Conservation (phyloP, 2,797 vertebrate genomes). For the Coreius guichenoti region DNA sequence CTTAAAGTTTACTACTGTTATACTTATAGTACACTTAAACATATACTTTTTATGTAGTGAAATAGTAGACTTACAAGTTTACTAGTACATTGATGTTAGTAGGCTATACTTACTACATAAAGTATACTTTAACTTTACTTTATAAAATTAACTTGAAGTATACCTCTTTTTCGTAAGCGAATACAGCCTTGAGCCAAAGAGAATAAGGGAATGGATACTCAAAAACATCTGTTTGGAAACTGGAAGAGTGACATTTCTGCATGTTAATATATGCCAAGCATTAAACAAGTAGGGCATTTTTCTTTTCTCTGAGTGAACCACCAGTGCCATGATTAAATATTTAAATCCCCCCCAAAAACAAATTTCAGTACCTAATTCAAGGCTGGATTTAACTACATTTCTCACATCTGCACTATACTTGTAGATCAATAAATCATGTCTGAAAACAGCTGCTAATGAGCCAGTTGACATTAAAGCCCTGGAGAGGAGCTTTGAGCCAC, state of each 20-base stretch:
- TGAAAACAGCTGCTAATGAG: constrained; percentile 80
- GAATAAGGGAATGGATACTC: not conserved
- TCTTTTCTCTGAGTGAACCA: not conserved
- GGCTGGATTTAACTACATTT: constrained; percentile 14
- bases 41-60: too few species aligned
- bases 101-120: too few species aligned
- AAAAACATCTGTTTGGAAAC: not conserved
- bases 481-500: constrained; percentile 69
- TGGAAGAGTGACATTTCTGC: not conserved
- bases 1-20: too few species aligned
- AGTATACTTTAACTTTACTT: too few species aligned
- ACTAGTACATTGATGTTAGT: too few species aligned
- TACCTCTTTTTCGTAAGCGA: too few species aligned
- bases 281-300: not conserved
- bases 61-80: too few species aligned
- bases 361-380: not conserved
- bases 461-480: constrained; percentile 79
- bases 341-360: not conserved
- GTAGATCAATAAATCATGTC: constrained; percentile 69
- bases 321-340: constrained; percentile 8
- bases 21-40: too few species aligned
- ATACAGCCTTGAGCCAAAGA: not conserved
- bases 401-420: constrained; percentile 32
- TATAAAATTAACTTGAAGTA: too few species aligned
- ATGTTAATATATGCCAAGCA: not conserved